These are phyloP conservation scores for Scarus forsteni DNA, from an alignment of 2,797 vertebrate species.

Conservation along the genomic window DNA sequence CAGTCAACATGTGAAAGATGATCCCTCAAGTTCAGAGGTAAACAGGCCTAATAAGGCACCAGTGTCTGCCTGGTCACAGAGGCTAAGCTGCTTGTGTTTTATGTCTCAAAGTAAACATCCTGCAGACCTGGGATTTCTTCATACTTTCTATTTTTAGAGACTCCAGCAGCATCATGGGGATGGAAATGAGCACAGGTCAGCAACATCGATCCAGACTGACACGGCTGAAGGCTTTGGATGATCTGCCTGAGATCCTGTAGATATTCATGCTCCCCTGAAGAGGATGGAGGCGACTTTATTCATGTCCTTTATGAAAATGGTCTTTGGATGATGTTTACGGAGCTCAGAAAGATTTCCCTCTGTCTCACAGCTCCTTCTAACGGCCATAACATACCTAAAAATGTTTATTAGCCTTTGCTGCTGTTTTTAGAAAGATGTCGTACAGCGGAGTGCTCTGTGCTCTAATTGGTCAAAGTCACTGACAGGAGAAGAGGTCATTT, in stretches of 20 bases:
- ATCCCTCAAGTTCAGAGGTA: slow-evolving; percentile 49
- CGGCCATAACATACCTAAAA: too few species aligned
- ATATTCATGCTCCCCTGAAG: not conserved
- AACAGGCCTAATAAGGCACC: slow-evolving; percentile 52
- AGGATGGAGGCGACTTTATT: not conserved
- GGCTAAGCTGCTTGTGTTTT: not conserved
- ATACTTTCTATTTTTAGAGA: not conserved
- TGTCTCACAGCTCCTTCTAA: too few species aligned
- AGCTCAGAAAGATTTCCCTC: too few species aligned
- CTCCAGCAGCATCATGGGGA: not conserved
- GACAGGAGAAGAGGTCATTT: too few species aligned
- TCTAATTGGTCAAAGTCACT: too few species aligned
- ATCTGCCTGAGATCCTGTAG: not conserved
- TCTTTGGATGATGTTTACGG: too few species aligned
- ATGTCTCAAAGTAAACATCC: not conserved
- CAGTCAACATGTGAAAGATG: slow-evolving; percentile 33
- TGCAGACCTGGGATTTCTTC: not conserved
- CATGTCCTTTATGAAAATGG: too few species aligned
- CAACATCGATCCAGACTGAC: not conserved
- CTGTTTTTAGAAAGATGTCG: too few species aligned
- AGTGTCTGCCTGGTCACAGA: slow-evolving; percentile 15
- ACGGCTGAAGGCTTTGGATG: not conserved
- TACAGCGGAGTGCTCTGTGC: too few species aligned
- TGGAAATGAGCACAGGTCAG: not conserved
- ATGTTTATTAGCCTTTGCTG: too few species aligned